Evolutionary conservation across 2,113 vertebrate species (phyloP), one percentile per base, ranked within the genome.

Genomic region (Poeciliopsis occidentalis): DNA sequence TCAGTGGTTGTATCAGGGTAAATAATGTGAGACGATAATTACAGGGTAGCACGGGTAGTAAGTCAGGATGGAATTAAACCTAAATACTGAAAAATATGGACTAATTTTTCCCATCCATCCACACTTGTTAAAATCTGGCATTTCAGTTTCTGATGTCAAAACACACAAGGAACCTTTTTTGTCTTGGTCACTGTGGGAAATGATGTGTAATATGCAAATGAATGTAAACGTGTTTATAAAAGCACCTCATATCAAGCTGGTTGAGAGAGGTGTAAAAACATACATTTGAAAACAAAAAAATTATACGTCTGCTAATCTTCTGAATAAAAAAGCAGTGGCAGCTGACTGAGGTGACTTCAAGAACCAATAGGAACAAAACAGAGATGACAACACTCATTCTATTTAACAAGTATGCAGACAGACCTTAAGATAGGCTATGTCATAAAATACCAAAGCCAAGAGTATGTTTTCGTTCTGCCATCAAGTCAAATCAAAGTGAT

Each of bases 401-500:
- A 65, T 60, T 67, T 61, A 51, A 10, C 41, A 34, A 30, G 19
- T 1, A 17, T 17, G 15, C 57, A 61, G 26, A 79, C 32, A 37
- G 60, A 34, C 62, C 22, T 67, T 54, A 31, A 44, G 44, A 24
- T 27, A 19, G 13, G 67, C 32, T 31, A 31, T 0, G 29, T 15
- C 13, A 17, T 72, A 15, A 79, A 31, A 70, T 30, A 69, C 26
- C 30, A 37, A 41, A 75, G 74, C 61, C 30, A n/a, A 31, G n/a
- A 0, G 51, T 17, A 47, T 73, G 57, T 75, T 81, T 79, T 71
- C 69, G 11, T 30, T 6, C 60, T 22, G 7, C 61, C 72, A 19
- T 47, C 44, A 47, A 19, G 41, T 65, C 60, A 44, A 67, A 37
- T 75, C 17, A 54, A 74, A 81, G 70, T 19, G 44, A 67, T 67